phyloP scores from a whole-genome alignment of 92 coral and sea anemone species.

The Porites cylindrica region DNA sequence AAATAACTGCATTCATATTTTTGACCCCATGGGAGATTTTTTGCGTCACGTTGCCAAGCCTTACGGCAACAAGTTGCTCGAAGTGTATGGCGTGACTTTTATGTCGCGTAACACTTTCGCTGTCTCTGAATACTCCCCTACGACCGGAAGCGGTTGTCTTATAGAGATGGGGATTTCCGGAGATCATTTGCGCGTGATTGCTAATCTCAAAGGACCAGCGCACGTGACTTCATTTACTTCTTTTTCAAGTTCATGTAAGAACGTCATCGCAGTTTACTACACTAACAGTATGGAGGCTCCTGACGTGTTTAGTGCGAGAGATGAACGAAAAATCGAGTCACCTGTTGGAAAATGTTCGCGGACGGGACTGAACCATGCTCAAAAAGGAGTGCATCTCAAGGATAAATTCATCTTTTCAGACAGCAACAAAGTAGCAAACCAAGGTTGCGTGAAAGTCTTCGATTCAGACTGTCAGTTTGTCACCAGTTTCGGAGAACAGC shows the following conservation, averaged over 20 bases:
- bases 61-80: slow-evolving; percentile 25
- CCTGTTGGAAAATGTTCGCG: not conserved
- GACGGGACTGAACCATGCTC: slow-evolving; percentile 26
- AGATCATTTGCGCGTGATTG: slow-evolving; percentile 46
- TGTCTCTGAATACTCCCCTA: slow-evolving; percentile 38
- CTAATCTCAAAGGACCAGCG: slow-evolving; percentile 45
- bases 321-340: slow-evolving; percentile 22
- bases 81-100: slow-evolving; percentile 58
- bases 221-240: slow-evolving; percentile 33
- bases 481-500: slow-evolving; percentile 31
- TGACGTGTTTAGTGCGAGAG: slow-evolving; percentile 12
- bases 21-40: slow-evolving; percentile 42
- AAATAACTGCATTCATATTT: slow-evolving; percentile 45
- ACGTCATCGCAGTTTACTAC: slow-evolving; percentile 48
- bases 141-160: slow-evolving; percentile 37
- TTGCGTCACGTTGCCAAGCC: slow-evolving; percentile 48
- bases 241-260: not conserved
- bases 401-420: slow-evolving; percentile 47
- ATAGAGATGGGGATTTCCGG: slow-evolving; percentile 45
- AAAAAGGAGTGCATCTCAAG: slow-evolving; percentile 35
- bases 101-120: slow-evolving; percentile 50
- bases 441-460: slow-evolving; percentile 45
- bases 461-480: slow-evolving; percentile 31
- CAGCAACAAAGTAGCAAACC: slow-evolving; percentile 31
- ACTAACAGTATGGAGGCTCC: slow-evolving; percentile 38